Evolutionary conservation across 2,888 invertebrate genomes (phyloP).

Genomic region (Auanema sp.): DNA sequence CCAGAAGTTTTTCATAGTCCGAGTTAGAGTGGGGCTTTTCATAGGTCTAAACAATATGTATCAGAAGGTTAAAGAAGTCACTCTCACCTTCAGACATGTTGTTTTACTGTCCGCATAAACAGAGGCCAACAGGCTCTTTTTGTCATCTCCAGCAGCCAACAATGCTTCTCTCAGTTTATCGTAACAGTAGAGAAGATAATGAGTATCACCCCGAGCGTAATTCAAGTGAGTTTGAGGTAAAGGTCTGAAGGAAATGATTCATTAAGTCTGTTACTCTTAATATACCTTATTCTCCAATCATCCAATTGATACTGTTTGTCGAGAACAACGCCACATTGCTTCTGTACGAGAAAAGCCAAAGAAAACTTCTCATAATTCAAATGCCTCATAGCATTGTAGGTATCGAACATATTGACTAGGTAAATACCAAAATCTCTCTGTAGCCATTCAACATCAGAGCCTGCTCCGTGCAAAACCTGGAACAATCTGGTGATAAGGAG

Average conservation of each 20-base stretch:
- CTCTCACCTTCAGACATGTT: slow-evolving; percentile 73
- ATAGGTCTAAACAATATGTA: slow-evolving; percentile 72
- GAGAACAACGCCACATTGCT: slow-evolving; percentile 70
- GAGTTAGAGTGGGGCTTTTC: slow-evolving; percentile 76
- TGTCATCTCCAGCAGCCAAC: slow-evolving; percentile 72
- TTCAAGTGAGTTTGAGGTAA: slow-evolving; percentile 77
- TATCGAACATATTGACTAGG: slow-evolving; percentile 95
- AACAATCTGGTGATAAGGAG: slow-evolving; percentile 10
- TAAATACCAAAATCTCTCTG: slow-evolving; percentile 93
- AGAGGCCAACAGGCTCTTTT: slow-evolving; percentile 68
- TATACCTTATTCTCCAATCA: slow-evolving; percentile 89
- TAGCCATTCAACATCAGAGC: slow-evolving; percentile 85
- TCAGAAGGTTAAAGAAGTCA: background rate
- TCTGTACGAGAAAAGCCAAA: slow-evolving; percentile 74
- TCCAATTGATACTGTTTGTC: slow-evolving; percentile 91
- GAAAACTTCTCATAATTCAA: slow-evolving; percentile 64
- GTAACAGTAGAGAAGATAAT: slow-evolving; percentile 87
- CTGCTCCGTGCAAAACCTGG: slow-evolving; percentile 88
- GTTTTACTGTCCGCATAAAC: slow-evolving; percentile 78
- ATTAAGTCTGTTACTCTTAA: no score
- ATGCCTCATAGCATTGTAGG: slow-evolving; percentile 65
- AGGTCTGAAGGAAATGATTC: no score
- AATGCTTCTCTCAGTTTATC: slow-evolving; percentile 73
- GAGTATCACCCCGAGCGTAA: slow-evolving; percentile 92
- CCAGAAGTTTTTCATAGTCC: slow-evolving; percentile 78